Evolutionary conservation across 2,797 vertebrate species (phyloP), one percentile per base, ranked within the genome.

Genomic region (Eremophila alpestris): DNA sequence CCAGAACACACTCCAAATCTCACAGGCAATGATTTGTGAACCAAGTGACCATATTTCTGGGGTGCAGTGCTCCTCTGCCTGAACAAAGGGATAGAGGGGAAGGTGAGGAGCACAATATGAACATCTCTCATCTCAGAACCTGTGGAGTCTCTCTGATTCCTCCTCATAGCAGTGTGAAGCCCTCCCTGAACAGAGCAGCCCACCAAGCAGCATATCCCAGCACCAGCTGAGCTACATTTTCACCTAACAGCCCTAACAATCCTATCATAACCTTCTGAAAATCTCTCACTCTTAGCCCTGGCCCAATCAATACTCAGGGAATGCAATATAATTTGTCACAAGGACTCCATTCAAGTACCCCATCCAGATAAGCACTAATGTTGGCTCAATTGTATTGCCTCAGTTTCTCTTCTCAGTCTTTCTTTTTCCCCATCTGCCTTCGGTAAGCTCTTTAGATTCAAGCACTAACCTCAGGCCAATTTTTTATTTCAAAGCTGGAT

Each of bases 401-500:
- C 80, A 79, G 70, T 94, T 96, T 96, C 80, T 83, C 34, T 26
- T 65, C 29, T 13, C 20, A 70, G 34, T 43, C 24, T 48, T 83
- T 38, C 34, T 38, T 23, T 29, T 3, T 0, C 1, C 3, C 6
- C 11, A 70, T 64, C 62, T 86, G 26, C 77, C 49, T 95, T 79
- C 1, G 3, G 45, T 59, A 95, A 75, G 41, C 40, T 91, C 65
- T 89, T 93, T 52, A 81, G 71, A 91, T 79, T 91, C 80, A 91
- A 96, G 85, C 49, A 60, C 63, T 90, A 73, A 89, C 63, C 83
- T 90, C 80, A 68, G 45, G 60, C 34, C 63, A 87, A 34, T 67
- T 91, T 95, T 86, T 89, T 91, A 89, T 96, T 94, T 96, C 74
- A 88, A 90, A 96, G 77, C 67, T 86, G 85, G 92, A 94, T 96